Conservation (phyloP, 2,888 invertebrate species). For the Melinopterus prodromus region DNA sequence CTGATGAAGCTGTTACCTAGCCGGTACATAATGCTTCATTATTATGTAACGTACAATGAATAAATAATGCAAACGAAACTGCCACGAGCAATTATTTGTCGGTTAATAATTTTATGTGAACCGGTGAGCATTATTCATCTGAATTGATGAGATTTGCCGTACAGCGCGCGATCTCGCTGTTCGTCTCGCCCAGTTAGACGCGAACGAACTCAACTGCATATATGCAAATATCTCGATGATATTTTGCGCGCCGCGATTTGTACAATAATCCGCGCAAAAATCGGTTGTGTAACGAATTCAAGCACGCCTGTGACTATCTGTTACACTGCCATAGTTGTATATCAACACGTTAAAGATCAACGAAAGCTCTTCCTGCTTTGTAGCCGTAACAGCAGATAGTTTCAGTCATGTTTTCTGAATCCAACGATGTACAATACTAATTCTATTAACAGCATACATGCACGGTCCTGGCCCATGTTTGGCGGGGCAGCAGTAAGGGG, state of each 20-base stretch:
- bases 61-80: not conserved
- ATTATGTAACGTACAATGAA: not conserved
- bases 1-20: constrained; percentile 4
- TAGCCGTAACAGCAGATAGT: no score
- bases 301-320: not conserved
- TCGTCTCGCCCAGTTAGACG: not conserved
- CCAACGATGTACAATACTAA: no score
- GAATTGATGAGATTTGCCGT: not conserved
- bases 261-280: not conserved
- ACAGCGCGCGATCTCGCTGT: not conserved
- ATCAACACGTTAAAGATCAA: no score
- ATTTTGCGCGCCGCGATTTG: not conserved
- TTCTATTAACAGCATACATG: no score
- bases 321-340: not conserved
- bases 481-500: no score
- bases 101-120: not conserved
- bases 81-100: constrained; percentile 4
- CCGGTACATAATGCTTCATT: not conserved
- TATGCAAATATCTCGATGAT: not conserved
- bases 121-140: not conserved
- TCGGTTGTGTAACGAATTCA: not conserved
- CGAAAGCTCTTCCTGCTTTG: no score
- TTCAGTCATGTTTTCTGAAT: no score
- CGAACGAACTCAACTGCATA: not conserved
- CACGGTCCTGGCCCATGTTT: no score